Percentiles rank a stretch among this genome's conserved stretches.
Conservation (phyloP, 1,140 invertebrate species). For the Parapsyche elsis region DNA sequence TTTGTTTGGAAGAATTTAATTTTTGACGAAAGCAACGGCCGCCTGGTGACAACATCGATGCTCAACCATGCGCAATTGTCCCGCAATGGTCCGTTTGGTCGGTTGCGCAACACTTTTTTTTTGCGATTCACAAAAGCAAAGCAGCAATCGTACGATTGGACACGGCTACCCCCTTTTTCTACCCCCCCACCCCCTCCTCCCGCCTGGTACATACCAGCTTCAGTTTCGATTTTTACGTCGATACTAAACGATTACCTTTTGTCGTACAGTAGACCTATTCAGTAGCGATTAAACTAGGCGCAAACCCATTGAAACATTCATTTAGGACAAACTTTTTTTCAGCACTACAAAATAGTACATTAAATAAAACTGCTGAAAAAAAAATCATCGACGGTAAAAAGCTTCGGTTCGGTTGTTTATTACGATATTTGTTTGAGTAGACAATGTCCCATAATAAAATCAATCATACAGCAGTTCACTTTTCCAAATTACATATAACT, state of each 20-base stretch:
- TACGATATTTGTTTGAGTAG: too few species aligned
- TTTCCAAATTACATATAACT: too few species aligned
- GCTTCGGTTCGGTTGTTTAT: too few species aligned
- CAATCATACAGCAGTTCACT: too few species aligned
- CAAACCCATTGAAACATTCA: too few species aligned
- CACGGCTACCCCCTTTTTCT: not conserved
- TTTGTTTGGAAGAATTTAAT: not conserved
- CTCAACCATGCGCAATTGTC: conserved; percentile 39
- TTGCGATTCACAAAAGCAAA: conserved; percentile 44
- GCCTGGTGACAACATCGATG: conserved; percentile 36
- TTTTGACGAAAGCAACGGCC: conserved; percentile 31
- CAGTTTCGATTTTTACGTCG: conserved; percentile 35
- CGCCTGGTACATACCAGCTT: conserved; percentile 6
- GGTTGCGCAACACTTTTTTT: conserved; percentile 27
- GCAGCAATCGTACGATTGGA: conserved; percentile 44
- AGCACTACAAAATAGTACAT: too few species aligned
- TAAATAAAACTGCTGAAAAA: too few species aligned
- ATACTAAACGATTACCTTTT: conserved; percentile 36
- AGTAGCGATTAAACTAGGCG: not conserved
- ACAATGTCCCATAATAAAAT: too few species aligned
- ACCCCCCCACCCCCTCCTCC: not conserved
- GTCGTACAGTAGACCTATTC: conserved; percentile 1
- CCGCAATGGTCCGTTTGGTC: conserved; percentile 38
- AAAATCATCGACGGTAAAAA: too few species aligned
- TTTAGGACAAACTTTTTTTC: too few species aligned